Evolutionary conservation across 2,888 invertebrate genomes (phyloP).

Genomic region (Molanna angustata): DNA sequence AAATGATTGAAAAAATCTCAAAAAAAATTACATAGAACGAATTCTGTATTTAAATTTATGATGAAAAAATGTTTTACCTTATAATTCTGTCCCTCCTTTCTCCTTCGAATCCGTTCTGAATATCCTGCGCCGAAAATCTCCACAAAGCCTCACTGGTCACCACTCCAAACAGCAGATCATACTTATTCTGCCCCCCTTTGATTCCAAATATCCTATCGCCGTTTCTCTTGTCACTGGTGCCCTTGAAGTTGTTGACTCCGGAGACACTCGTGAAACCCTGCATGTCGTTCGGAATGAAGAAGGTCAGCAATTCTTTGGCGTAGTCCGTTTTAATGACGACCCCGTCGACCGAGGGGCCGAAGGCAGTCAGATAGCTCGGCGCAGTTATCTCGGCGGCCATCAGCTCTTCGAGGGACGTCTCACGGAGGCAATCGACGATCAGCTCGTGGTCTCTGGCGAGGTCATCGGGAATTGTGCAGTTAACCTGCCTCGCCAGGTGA

Average conservation of each 20-base stretch:
- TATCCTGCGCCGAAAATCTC: constrained; percentile 83
- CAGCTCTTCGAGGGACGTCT: constrained; percentile 70
- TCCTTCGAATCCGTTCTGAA: constrained; percentile 84
- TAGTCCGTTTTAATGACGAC: constrained; percentile 90
- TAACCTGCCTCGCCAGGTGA: constrained; percentile 76
- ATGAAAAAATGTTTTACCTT: constrained; percentile 44
- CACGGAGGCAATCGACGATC: constrained; percentile 80
- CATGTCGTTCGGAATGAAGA: constrained; percentile 65
- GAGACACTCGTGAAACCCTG: constrained; percentile 62
- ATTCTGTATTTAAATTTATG: too few species aligned
- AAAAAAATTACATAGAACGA: too few species aligned
- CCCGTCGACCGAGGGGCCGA: constrained; percentile 92
- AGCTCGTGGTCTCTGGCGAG: constrained; percentile 79
- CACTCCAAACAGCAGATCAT: constrained; percentile 88
- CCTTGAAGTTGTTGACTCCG: constrained; percentile 55
- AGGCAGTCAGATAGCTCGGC: constrained; percentile 80
- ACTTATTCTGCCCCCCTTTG: constrained; percentile 61
- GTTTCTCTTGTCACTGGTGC: constrained; percentile 56
- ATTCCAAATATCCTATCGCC: constrained; percentile 60
- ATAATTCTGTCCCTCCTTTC: constrained; percentile 85
- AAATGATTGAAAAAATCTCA: too few species aligned
- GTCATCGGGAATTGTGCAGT: constrained; percentile 81
- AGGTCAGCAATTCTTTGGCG: constrained; percentile 74
- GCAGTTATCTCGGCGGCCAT: constrained; percentile 74
- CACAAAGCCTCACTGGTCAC: constrained; percentile 90